Base-by-base conservation (phyloP, 2,888 invertebrate species). In the Hyalella azteca region DNA sequence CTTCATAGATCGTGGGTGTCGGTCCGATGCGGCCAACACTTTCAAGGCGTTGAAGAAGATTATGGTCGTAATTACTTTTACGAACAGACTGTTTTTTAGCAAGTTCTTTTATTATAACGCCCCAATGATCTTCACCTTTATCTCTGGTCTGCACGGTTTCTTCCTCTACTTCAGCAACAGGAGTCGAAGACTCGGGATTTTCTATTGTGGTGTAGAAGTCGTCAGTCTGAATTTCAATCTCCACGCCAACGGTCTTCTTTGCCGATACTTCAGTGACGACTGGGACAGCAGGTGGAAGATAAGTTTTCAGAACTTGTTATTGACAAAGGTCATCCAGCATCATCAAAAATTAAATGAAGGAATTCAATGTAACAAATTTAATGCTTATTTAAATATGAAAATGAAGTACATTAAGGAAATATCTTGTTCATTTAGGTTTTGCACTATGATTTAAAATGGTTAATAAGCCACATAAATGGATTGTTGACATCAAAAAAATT, bases 121-220 rank as follows among this genome's bases (percentile, higher is more conserved):
- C 66, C 66, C 66, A 66, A n/a, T 66, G 66, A 36, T 66, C 66
- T 32, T 36, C 66, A 36, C 66, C 66, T 66, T 66, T 36, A 15
- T 66, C 66, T 54, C 9, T 2, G 26, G 9, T 26, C 36, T 66
- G 36, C 19, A 19, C 36, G 19, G 39, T 36, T 36, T 66, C 39
- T 36, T 66, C 66, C 15, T 45, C 45, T 11, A 45, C 45, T 9
- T 11, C 45, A 45, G 45, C 11, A 22, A 36, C 66, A 11, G 66
- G 13, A 32, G 32, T 36, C 0, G 39, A 15, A 54, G 29, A 9
- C 36, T 66, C 66, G 22, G 66, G 66, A 26, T 54, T 26, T 29
- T 66, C 66, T 0, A 66, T 36, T 9, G 66, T 29, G 19, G 7
- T 7, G 39, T 66, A 66, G 26, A 66, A 66, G 9, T 66, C 66